Conservation (phyloP, 2,888 invertebrate species). For the Philhelius pedissequus region DNA sequence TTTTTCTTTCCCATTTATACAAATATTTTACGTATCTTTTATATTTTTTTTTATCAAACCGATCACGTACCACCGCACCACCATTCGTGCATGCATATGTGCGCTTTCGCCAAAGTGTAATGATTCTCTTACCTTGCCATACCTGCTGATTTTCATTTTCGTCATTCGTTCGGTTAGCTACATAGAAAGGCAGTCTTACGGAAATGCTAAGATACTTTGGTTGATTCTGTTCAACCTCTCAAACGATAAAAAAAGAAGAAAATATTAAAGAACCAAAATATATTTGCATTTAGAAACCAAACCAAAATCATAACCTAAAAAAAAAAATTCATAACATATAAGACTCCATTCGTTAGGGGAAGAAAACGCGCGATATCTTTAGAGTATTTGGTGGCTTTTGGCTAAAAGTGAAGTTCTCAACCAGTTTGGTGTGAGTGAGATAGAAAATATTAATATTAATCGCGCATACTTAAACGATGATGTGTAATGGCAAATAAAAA, state of each 20-base stretch:
- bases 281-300: neutral
- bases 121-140: conserved; percentile 47
- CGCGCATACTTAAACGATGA: neutral
- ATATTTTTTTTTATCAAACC: conserved; percentile 42
- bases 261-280: neutral
- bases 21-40: neutral
- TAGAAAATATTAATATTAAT: conserved; percentile 7
- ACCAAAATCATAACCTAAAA: neutral
- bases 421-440: conserved; percentile 43
- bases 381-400: neutral
- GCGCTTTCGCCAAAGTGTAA: conserved; percentile 66
- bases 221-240: conserved; percentile 35
- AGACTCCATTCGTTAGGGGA: neutral
- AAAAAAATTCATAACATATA: neutral
- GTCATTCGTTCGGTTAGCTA: conserved; percentile 38
- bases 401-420: conserved; percentile 16
- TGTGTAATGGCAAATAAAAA: conserved; percentile 7
- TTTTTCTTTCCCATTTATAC: neutral
- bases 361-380: neutral
- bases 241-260: neutral
- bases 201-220: conserved; percentile 62
- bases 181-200: conserved; percentile 50
- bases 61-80: conserved; percentile 49
- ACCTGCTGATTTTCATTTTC: conserved; percentile 52
- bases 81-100: conserved; percentile 54